Conservation (phyloP, 2,888 invertebrate species). For the Rhagium mordax region DNA sequence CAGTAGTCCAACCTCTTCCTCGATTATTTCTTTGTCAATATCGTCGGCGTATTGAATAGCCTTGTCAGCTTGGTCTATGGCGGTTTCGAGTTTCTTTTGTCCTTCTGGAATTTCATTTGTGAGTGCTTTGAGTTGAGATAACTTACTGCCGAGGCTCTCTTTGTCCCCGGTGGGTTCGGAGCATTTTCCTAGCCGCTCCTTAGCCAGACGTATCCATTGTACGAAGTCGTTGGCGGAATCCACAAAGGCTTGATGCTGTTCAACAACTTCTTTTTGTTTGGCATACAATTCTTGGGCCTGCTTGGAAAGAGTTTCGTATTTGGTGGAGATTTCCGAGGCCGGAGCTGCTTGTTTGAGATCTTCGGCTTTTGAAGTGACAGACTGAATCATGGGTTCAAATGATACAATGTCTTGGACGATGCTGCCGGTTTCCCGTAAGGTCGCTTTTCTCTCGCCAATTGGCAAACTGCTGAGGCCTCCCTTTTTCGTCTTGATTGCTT, state of each 20-base stretch:
- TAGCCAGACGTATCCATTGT: slow-evolving; percentile 93
- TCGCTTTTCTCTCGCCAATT: slow-evolving; percentile 90
- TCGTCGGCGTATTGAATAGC: slow-evolving; percentile 89
- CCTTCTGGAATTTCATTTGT: slow-evolving; percentile 89
- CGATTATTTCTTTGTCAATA: slow-evolving; percentile 91
- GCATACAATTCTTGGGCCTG: slow-evolving; percentile 92
- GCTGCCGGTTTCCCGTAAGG: slow-evolving; percentile 91
- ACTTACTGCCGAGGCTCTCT: slow-evolving; percentile 88
- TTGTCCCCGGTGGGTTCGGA: slow-evolving; percentile 94
- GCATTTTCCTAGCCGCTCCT: slow-evolving; percentile 91
- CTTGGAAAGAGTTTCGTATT: slow-evolving; percentile 91
- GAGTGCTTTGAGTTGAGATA: slow-evolving; percentile 87
- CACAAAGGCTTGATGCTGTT: slow-evolving; percentile 92
- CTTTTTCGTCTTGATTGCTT: slow-evolving; percentile 84
- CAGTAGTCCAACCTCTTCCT: slow-evolving; percentile 90
- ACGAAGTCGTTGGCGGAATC: slow-evolving; percentile 94
- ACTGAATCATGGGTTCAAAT: slow-evolving; percentile 97
- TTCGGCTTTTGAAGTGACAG: slow-evolving; percentile 93
- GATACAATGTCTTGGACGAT: slow-evolving; percentile 97
- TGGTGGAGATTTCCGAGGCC: slow-evolving; percentile 91
- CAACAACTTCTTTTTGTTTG: slow-evolving; percentile 91
- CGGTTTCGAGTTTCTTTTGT: slow-evolving; percentile 86
- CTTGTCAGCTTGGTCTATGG: slow-evolving; percentile 87
- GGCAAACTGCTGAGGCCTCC: slow-evolving; percentile 86
- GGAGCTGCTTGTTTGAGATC: slow-evolving; percentile 93